Evolutionary conservation across 2,888 invertebrate species (phyloP).

Genomic region (Gasteruption jaculator): DNA sequence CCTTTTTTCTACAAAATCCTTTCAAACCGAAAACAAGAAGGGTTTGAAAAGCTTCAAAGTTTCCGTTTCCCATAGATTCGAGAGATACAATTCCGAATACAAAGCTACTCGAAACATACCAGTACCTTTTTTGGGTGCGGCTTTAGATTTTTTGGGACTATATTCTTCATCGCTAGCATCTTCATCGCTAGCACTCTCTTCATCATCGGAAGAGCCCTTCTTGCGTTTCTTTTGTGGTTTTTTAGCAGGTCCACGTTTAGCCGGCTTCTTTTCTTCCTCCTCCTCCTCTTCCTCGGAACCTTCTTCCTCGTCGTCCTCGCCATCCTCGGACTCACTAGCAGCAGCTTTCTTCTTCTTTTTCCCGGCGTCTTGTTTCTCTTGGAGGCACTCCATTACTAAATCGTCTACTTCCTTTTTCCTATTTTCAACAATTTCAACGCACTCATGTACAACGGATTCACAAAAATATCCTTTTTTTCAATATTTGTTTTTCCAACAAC

Average conservation of each 20-base stretch:
- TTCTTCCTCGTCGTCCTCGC: constrained; percentile 53
- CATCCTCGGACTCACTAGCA: constrained; percentile 51
- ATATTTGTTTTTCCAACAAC: no score
- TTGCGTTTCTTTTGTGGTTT: constrained; percentile 54
- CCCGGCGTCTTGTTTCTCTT: constrained; percentile 50
- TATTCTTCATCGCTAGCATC: constrained; percentile 60
- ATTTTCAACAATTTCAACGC: constrained; percentile 2
- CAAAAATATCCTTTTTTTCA: background rate
- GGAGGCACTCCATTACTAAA: constrained; percentile 74
- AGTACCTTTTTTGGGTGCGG: constrained; percentile 56
- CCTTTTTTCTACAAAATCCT: no score
- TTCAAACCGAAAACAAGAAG: no score
- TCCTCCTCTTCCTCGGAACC: constrained; percentile 53
- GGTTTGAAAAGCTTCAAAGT: no score
- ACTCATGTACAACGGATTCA: no score
- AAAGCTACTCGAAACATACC: no score
- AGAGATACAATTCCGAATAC: no score
- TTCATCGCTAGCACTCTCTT: constrained; percentile 56
- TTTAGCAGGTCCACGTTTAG: constrained; percentile 57
- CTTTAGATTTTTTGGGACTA: constrained; percentile 57
- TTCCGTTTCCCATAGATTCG: no score
- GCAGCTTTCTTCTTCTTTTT: constrained; percentile 52
- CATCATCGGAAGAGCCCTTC: constrained; percentile 54
- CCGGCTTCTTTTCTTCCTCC: constrained; percentile 57
- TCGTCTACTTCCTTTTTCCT: constrained; percentile 86